These are phyloP conservation scores for Characodon lateralis DNA, from an alignment of 2,797 vertebrate species.

Conservation along the genomic window DNA sequence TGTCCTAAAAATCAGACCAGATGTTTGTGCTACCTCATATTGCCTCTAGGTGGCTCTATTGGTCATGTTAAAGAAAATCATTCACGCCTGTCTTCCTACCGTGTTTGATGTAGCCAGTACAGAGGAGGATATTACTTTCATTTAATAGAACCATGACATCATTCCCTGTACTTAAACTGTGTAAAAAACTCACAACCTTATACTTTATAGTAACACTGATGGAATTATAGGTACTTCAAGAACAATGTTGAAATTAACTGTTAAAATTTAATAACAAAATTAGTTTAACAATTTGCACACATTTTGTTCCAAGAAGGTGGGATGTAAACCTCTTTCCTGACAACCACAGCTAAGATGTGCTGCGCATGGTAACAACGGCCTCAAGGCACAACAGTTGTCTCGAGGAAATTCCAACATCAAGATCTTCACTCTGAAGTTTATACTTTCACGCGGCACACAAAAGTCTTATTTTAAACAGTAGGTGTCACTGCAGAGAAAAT, in stretches of 20 bases:
- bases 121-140: background rate
- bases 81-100: background rate
- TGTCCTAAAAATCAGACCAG: conserved; percentile 49
- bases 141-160: background rate
- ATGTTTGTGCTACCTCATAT: conserved; percentile 33
- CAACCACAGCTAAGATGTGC: background rate
- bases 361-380: background rate
- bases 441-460: background rate
- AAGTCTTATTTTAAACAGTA: background rate
- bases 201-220: background rate
- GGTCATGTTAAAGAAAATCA: conserved; percentile 29
- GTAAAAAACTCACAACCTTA: background rate
- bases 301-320: background rate
- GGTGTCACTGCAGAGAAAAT: background rate
- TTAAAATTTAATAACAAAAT: background rate
- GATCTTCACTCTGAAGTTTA: background rate
- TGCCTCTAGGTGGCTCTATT: conserved; percentile 72
- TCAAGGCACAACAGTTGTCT: background rate
- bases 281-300: no score
- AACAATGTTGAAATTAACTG: background rate
- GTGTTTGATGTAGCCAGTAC: background rate
- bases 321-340: background rate
- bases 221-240: background rate
- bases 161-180: background rate
- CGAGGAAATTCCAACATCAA: background rate